phyloP scores from a whole-genome alignment of 2,113 vertebrate species.

The Melanerpes formicivorus region DNA sequence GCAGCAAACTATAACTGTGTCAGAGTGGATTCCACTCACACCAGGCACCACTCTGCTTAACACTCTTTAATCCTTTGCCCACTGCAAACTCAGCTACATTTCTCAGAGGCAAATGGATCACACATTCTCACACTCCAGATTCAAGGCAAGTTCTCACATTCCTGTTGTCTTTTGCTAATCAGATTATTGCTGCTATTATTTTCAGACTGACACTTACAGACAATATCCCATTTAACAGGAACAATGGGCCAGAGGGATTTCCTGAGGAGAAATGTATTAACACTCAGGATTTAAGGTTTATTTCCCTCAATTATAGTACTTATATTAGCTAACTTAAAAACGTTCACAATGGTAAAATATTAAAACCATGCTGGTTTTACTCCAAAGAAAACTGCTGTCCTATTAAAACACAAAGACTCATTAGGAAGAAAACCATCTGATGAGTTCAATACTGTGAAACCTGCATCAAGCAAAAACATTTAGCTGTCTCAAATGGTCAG shows the following conservation, averaged over 20 bases:
- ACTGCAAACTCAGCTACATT: neutral
- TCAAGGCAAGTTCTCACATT: neutral
- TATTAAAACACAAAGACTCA: neutral
- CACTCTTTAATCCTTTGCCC: neutral
- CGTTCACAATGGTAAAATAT: constrained; percentile 21
- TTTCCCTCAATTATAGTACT: constrained; percentile 20
- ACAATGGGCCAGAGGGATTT: constrained; percentile 32
- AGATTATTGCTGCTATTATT: constrained; percentile 16
- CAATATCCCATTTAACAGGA: constrained; percentile 26
- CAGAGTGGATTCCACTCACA: neutral
- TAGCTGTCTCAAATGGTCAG: neutral
- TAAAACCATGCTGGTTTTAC: constrained; percentile 8
- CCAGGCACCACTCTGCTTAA: neutral
- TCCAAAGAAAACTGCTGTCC: constrained; percentile 35
- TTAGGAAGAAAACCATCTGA: neutral
- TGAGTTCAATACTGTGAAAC: neutral
- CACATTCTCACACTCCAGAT: accelerated
- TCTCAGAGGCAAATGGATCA: neutral
- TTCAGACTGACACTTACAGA: constrained; percentile 5
- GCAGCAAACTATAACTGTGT: neutral
- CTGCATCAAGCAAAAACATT: neutral
- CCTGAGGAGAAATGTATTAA: neutral
- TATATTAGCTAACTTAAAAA: constrained; percentile 5
- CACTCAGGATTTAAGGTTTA: constrained; percentile 10
- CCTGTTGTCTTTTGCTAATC: neutral